These are phyloP conservation scores for Ciconia boyciana DNA, from an alignment of 2,113 vertebrate genomes.

Conservation along the genomic window DNA sequence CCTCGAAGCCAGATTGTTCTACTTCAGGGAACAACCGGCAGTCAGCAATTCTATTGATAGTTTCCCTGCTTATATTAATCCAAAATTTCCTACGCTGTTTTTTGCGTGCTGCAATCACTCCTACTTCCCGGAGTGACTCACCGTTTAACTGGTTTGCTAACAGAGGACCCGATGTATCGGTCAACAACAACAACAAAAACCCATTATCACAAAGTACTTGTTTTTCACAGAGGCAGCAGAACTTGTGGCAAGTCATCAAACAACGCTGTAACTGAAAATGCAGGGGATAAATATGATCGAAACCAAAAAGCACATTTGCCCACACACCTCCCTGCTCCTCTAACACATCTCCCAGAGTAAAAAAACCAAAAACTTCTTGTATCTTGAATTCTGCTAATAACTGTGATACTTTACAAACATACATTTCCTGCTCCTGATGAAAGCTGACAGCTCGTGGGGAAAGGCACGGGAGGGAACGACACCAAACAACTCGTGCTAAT, in stretches of 20 bases:
- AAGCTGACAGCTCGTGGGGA: slow-evolving; percentile 19
- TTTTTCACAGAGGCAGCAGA: slow-evolving; percentile 37
- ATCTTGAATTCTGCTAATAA: background rate
- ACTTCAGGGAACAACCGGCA: background rate
- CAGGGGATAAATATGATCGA: background rate
- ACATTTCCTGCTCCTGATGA: slow-evolving; percentile 9
- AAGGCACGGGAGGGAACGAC: background rate
- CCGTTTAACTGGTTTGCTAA: slow-evolving; percentile 32
- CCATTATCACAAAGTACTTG: slow-evolving; percentile 3
- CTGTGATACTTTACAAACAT: background rate
- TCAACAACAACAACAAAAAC: slow-evolving; percentile 16
- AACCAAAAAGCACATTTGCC: slow-evolving; percentile 11
- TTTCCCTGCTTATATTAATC: background rate
- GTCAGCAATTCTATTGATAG: slow-evolving; percentile 38
- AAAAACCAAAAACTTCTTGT: background rate
- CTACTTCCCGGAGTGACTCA: slow-evolving; percentile 40
- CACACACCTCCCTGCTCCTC: background rate
- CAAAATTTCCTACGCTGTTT: background rate
- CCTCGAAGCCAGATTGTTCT: background rate
- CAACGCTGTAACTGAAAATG: background rate
- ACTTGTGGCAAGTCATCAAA: background rate
- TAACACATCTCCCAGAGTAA: background rate
- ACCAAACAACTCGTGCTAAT: background rate
- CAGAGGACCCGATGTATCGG: background rate
- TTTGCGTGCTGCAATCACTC: background rate